Conservation (phyloP, 2,113 vertebrate genomes). For the Bos javanicus region DNA sequence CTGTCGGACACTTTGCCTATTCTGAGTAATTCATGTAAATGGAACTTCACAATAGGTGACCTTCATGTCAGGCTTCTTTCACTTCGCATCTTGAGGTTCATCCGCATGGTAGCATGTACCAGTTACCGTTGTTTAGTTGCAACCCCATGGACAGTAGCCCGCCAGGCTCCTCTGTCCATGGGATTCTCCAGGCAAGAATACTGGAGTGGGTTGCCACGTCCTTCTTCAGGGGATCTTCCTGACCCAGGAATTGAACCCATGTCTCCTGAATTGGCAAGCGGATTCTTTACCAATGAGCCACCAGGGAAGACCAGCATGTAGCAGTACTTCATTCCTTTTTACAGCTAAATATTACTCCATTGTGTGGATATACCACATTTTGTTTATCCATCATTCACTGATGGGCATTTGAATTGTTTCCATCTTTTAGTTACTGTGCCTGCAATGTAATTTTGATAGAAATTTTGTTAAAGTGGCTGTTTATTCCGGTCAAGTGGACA, state of each 20-base stretch:
- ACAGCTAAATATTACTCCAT: not conserved
- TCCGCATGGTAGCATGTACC: too few species aligned
- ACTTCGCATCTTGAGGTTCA: not conserved
- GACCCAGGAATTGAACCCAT: not conserved
- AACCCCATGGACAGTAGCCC: not conserved
- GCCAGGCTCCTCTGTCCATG: not conserved
- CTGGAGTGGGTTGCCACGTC: not conserved
- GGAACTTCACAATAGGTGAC: not conserved
- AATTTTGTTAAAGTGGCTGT: not conserved
- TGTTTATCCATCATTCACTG: not conserved
- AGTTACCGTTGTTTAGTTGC: rapidly evolving
- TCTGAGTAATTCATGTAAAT: not conserved
- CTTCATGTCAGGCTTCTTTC: not conserved
- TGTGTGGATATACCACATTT: not conserved
- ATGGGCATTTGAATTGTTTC: not conserved
- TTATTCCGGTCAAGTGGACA: not conserved
- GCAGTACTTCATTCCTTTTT: not conserved
- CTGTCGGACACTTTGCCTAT: not conserved
- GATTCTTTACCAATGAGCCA: not conserved
- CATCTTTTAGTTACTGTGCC: not conserved
- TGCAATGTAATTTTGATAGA: not conserved
- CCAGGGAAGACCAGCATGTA: not conserved
- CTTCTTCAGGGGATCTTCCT: not conserved
- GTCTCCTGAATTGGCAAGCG: not conserved
- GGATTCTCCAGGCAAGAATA: not conserved